These are phyloP conservation scores for Sapajus apella DNA, from an alignment of 2,113 vertebrate species.

Conservation along the genomic window DNA sequence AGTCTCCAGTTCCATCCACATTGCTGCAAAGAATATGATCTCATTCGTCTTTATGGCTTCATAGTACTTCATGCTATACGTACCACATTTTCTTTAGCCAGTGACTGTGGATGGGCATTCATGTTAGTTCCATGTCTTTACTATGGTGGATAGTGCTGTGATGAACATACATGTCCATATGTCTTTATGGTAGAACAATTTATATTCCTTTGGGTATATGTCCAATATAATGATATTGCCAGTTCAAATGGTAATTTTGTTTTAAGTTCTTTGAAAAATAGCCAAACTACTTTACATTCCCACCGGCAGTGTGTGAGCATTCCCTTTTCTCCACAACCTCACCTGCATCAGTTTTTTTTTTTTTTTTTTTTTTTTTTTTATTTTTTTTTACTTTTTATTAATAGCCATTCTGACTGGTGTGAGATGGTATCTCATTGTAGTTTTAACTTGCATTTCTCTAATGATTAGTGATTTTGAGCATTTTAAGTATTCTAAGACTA, in stretches of 20 bases:
- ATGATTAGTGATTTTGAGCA: no score
- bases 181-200: not conserved
- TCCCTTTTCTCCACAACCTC: no score
- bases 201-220: not conserved
- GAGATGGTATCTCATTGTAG: no score
- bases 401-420: no score
- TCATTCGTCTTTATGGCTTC: not conserved
- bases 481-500: no score
- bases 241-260: not conserved
- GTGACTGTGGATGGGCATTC: not conserved
- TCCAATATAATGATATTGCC: not conserved
- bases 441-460: no score
- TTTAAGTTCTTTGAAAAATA: not conserved
- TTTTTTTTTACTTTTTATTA: no score
- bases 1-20: not conserved
- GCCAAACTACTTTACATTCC: not conserved
- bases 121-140: not conserved
- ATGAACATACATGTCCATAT: not conserved
- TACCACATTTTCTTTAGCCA: not conserved
- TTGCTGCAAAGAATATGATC: not conserved
- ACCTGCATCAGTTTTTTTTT: no score
- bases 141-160: not conserved
- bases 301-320: not conserved
- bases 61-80: not conserved
- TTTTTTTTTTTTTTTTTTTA: no score